These are phyloP conservation scores for Acleris holmiana DNA, from an alignment of 2,888 invertebrate genomes.

Conservation along the genomic window DNA sequence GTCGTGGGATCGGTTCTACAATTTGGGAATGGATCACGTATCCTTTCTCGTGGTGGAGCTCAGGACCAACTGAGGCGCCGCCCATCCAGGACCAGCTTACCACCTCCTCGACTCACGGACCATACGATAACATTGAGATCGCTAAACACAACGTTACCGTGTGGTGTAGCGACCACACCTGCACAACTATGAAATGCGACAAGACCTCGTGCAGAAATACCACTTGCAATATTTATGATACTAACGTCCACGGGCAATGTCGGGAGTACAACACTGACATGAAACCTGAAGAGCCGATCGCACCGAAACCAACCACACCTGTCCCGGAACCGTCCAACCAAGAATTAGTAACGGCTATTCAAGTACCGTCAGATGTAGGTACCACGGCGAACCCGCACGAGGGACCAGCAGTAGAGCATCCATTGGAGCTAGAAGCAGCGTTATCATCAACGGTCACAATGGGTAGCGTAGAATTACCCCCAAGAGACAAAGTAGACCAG, in stretches of 20 bases:
- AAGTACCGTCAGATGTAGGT: conserved; percentile 36
- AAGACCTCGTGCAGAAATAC: conserved; percentile 65
- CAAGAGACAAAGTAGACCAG: conserved; percentile 36
- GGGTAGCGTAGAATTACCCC: conserved; percentile 26
- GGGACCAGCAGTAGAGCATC: conserved; percentile 53
- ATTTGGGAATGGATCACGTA: conserved; percentile 78
- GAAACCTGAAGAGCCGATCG: conserved; percentile 50
- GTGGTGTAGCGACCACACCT: conserved; percentile 79
- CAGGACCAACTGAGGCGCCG: conserved; percentile 47
- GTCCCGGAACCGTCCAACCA: conserved; percentile 31
- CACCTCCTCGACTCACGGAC: conserved; percentile 50
- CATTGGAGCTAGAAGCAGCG: conserved; percentile 64
- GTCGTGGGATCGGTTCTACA: conserved; percentile 68
- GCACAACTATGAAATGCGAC: conserved; percentile 75
- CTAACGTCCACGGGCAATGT: conserved; percentile 74
- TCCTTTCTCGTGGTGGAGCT: conserved; percentile 75
- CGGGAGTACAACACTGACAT: conserved; percentile 61
- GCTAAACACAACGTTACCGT: conserved; percentile 68
- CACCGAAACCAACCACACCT: conserved; percentile 45
- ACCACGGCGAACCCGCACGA: conserved; percentile 40
- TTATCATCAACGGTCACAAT: conserved; percentile 65
- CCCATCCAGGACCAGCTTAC: conserved; percentile 53
- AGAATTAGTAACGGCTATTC: conserved; percentile 38
- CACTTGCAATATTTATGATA: conserved; percentile 78
- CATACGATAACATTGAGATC: conserved; percentile 58